phyloP scores from a whole-genome alignment of 1,140 invertebrate genomes.

The Tetramorium simillimum region DNA sequence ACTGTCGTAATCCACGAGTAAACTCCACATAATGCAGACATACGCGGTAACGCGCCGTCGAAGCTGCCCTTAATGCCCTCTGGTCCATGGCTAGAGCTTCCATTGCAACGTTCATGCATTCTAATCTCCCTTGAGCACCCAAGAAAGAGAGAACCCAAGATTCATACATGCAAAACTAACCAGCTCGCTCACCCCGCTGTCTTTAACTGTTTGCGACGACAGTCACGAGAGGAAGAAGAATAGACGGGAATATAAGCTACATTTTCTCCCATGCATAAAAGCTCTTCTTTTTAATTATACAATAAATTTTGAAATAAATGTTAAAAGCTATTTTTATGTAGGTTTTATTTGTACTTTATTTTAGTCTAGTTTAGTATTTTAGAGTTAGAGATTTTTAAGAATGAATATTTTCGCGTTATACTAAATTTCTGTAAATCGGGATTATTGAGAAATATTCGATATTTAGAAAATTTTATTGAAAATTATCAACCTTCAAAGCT shows the following conservation, averaged over 20 bases:
- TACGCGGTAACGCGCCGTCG: constrained; percentile 73
- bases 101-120: constrained; percentile 39
- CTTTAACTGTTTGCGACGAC: background rate
- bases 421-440: background rate
- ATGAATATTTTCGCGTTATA: background rate
- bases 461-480: background rate
- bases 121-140: constrained; percentile 28
- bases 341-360: background rate
- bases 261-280: background rate
- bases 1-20: constrained; percentile 79
- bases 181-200: background rate
- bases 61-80: constrained; percentile 66
- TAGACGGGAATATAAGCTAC: background rate
- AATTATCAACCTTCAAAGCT: background rate
- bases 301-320: background rate
- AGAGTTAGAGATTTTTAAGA: background rate
- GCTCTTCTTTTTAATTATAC: background rate
- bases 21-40: constrained; percentile 80
- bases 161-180: constrained; percentile 41
- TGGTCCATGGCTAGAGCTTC: constrained; percentile 43
- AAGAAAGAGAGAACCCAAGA: constrained; percentile 32
- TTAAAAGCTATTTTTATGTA: background rate
- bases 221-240: background rate
- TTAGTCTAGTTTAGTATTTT: background rate
- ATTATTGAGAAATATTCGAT: background rate